Evolutionary conservation across 2,797 vertebrate genomes (phyloP).

Genomic region (Coranthus polyacanthus): DNA sequence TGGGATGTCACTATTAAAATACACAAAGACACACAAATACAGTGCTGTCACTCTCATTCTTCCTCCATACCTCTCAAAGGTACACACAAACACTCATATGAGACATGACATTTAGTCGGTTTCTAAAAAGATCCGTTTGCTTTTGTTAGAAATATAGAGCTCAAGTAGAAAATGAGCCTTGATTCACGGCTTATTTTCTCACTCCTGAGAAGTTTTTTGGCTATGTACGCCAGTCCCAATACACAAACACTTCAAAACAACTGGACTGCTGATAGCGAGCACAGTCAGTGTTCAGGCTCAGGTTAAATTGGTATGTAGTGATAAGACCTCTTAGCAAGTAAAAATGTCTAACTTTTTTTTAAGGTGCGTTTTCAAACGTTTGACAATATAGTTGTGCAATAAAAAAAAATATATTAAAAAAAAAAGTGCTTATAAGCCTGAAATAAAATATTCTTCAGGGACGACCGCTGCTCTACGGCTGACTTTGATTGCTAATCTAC

Average conservation of each 20-base stretch:
- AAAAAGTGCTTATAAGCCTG: too few relatives aligned
- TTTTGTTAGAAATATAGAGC: neutral
- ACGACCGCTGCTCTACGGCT: too few relatives aligned
- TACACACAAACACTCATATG: constrained; percentile 12
- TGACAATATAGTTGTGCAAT: too few relatives aligned
- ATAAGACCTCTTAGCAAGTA: too few relatives aligned
- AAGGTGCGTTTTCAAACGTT: too few relatives aligned
- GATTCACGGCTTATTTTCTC: constrained; percentile 1
- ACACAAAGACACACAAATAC: constrained; percentile 45
- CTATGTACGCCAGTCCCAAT: too few relatives aligned
- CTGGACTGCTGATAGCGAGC: neutral
- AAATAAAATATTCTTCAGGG: too few relatives aligned
- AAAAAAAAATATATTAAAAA: too few relatives aligned
- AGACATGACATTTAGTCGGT: constrained; percentile 17
- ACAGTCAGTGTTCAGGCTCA: too few relatives aligned
- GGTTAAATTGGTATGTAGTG: too few relatives aligned
- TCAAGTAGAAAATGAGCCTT: neutral
- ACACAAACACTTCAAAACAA: constrained; percentile 3
- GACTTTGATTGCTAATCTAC: constrained; percentile 37
- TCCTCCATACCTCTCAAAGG: neutral
- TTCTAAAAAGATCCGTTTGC: constrained; percentile 15
- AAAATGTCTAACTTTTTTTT: neutral
- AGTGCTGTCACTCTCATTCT: constrained; percentile 30
- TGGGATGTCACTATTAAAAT: constrained; percentile 53
- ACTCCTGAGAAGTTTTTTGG: constrained; percentile 2